Evolutionary conservation across 2,888 invertebrate genomes (phyloP).

Genomic region (Chaitophorus viminalis): DNA sequence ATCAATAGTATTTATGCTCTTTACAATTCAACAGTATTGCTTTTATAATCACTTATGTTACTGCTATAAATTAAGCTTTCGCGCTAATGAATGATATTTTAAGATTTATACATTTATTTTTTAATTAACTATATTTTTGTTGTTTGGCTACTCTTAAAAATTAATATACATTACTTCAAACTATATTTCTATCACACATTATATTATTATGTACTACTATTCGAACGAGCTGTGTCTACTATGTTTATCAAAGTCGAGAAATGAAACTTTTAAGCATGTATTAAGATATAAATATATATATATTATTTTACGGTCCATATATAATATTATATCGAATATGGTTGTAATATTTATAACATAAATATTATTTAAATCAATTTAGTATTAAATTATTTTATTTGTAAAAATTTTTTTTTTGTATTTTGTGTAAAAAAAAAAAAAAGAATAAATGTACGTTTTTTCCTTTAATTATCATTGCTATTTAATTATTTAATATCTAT

Average conservation of each 20-base stretch:
- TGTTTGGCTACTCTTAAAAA: not conserved
- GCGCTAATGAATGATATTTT: not conserved
- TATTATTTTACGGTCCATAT: not conserved
- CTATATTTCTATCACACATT: not conserved
- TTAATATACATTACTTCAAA: not conserved
- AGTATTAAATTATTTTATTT: conserved; percentile 54
- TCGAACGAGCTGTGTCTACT: conserved; percentile 45
- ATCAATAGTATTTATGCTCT: not conserved
- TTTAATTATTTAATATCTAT: no score
- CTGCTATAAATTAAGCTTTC: not conserved
- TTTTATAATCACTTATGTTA: not conserved
- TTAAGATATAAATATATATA: conserved; percentile 19
- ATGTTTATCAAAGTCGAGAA: conserved; percentile 35
- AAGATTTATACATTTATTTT: conserved; percentile 2
- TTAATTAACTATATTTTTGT: not conserved
- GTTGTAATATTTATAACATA: conserved; percentile 51
- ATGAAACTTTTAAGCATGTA: conserved; percentile 25
- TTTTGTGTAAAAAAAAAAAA: conserved; percentile 57
- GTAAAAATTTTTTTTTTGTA: conserved; percentile 57
- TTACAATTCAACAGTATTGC: not conserved
- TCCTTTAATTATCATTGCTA: not conserved
- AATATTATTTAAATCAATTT: conserved; percentile 25
- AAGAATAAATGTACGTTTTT: conserved; percentile 54
- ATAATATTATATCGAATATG: conserved; percentile 17
- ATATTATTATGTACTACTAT: conserved; percentile 3